Evolutionary conservation across 2,888 invertebrate genomes (phyloP), one percentile per base, ranked within the genome.

Genomic region (Cyclophora albipunctata): DNA sequence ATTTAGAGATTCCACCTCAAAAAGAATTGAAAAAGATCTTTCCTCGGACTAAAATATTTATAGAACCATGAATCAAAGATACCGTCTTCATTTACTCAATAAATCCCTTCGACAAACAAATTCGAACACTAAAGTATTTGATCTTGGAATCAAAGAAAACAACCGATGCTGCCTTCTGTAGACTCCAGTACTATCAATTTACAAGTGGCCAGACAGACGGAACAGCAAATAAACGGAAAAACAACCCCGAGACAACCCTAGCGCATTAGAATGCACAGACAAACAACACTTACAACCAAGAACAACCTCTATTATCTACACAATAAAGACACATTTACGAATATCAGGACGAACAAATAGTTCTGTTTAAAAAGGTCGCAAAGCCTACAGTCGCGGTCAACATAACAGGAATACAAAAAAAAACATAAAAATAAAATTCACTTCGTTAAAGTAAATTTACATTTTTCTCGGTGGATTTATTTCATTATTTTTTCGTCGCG

Each of bases 401-500:
- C 62, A 61, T 65, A 65, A 64, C 62, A 52, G 55, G 20, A 37
- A 5, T 53, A 52, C 58, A 55, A 52, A 57, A 48, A 63, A 77
- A 77, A 70, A n/a, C n/a, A n/a, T n/a, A 77, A 75, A 79, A 80
- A 75, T 70, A 76, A 73, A 33, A 75, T 69, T 71, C 71, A 71
- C 76, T 81, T 84, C 81, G 83, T 84, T 82, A 82, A 74, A 79
- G 69, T 63, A 77, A 79, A 82, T 84, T 84, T 81, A 73, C 81
- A 81, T 83, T 78, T 81, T 74, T 71, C 77, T 73, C 69, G 62
- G 60, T 62, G 63, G 63, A 63, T 74, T 78, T 75, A 75, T 78
- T 79, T 76, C 66, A 70, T 74, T 75, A 73, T 71, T 67, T 67
- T 67, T 67, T 66, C 60, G 42, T 53, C 55, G 61, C 67, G 67